These are phyloP conservation scores for Cotesia chilonis DNA, from an alignment of 1,140 invertebrate genomes.

Conservation along the genomic window DNA sequence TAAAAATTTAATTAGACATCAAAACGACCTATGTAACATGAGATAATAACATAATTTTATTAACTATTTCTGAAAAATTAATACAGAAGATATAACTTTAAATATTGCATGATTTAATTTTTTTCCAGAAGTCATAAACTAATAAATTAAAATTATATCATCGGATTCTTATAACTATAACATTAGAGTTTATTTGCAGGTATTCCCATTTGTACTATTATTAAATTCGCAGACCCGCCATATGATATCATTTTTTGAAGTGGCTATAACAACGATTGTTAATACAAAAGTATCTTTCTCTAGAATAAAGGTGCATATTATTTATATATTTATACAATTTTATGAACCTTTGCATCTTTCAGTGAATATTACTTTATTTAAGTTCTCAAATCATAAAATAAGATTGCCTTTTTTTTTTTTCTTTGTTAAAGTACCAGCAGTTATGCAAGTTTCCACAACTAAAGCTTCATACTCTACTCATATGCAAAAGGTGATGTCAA, in stretches of 20 bases:
- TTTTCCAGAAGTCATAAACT: background rate
- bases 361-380: background rate
- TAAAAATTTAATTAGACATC: background rate
- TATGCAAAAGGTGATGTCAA: constrained; percentile 18
- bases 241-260: constrained; percentile 55
- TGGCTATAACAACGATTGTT: constrained; percentile 54
- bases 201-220: constrained; percentile 61
- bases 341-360: background rate
- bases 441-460: constrained; percentile 16
- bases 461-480: constrained; percentile 29
- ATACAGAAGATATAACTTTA: too few species aligned
- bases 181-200: constrained; percentile 54
- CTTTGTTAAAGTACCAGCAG: constrained; percentile 11
- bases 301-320: constrained; percentile 60
- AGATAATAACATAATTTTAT: too few species aligned
- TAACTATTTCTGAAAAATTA: too few species aligned
- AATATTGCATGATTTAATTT: too few species aligned
- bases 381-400: too few species aligned
- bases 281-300: constrained; percentile 53
- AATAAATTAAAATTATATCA: background rate
- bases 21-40: background rate
- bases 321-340: constrained; percentile 18
- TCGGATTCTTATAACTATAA: background rate
- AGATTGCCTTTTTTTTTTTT: background rate
- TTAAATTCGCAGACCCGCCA: constrained; percentile 58